Conservation (phyloP, 2,113 vertebrate species). For the Zosterops hypoxanthus region DNA sequence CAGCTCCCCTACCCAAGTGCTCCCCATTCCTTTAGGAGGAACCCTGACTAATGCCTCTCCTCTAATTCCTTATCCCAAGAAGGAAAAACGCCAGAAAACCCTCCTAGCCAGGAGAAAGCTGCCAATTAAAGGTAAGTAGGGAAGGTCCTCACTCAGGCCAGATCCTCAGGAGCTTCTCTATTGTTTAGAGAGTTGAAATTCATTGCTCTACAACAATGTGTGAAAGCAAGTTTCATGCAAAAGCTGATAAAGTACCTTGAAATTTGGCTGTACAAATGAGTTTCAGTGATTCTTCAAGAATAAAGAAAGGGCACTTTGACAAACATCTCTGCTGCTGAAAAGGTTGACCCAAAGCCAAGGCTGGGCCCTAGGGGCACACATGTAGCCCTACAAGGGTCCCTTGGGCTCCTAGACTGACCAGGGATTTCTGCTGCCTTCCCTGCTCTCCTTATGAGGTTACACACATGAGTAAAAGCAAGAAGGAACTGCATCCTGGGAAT, state of each 20-base stretch:
- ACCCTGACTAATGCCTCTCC: not conserved
- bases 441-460: not conserved
- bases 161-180: not conserved
- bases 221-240: not conserved
- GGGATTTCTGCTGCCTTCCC: not conserved
- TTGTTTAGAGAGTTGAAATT: not conserved
- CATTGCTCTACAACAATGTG: not conserved
- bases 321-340: not conserved
- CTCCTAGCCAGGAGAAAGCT: not conserved
- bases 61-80: not conserved
- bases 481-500: not conserved
- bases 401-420: not conserved
- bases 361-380: accelerated
- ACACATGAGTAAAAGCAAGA: not conserved
- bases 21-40: not conserved
- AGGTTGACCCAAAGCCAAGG: not conserved
- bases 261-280: not conserved
- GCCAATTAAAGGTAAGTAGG: not conserved
- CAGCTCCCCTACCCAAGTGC: not conserved
- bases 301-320: not conserved
- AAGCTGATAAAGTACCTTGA: not conserved
- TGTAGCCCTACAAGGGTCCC: not conserved
- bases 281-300: not conserved
- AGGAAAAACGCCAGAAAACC: not conserved
- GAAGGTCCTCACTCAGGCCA: not conserved